These are phyloP conservation scores for Geophilus truncorum DNA, from an alignment of 2,888 invertebrate genomes.

Conservation along the genomic window DNA sequence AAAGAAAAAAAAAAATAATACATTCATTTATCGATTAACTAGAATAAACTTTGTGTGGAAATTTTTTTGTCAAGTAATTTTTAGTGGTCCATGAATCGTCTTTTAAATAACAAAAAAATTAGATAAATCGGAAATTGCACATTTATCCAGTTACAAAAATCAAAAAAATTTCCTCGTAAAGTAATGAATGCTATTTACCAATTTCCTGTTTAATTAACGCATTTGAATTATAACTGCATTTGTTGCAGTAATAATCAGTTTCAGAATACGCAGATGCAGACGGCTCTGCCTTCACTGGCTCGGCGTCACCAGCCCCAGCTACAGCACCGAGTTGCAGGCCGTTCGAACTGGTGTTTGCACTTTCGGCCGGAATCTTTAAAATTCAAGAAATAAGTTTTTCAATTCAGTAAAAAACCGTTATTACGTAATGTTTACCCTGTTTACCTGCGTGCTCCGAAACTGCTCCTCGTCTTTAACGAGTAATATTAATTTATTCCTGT, in stretches of 20 bases:
- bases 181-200: slow-evolving; percentile 46
- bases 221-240: slow-evolving; percentile 42
- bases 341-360: slow-evolving; percentile 46
- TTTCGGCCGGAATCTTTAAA: slow-evolving; percentile 39
- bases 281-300: background rate
- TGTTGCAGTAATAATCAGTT: slow-evolving; percentile 39
- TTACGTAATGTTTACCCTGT: background rate
- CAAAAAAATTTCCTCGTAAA: no score
- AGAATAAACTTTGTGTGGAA: no score
- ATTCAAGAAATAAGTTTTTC: background rate
- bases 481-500: slow-evolving; percentile 47
- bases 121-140: no score
- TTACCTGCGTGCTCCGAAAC: slow-evolving; percentile 44
- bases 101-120: no score
- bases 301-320: slow-evolving; percentile 41
- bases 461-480: slow-evolving; percentile 47
- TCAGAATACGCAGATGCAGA: slow-evolving; percentile 35
- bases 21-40: background rate
- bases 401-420: no score
- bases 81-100: no score
- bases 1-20: background rate
- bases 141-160: no score
- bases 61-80: no score
- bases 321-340: slow-evolving; percentile 52
- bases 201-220: slow-evolving; percentile 49